phyloP scores from a whole-genome alignment of 1,140 invertebrate species.

The Zaprionus camerounensis region DNA sequence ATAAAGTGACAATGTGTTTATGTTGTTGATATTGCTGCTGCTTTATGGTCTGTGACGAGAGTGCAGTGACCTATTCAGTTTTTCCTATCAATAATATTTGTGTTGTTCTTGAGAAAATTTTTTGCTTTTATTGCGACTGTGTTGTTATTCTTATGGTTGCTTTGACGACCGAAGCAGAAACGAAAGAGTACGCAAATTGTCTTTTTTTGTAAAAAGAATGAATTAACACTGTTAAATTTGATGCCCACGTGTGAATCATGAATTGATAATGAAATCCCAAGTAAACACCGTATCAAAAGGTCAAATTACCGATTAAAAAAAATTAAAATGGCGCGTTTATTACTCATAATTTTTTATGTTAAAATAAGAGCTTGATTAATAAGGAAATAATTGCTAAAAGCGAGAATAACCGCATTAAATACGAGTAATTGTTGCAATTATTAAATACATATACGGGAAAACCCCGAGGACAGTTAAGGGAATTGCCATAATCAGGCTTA shows the following conservation, averaged over 20 bases:
- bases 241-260: neutral
- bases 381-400: constrained; percentile 3
- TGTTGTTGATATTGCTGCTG: constrained; percentile 4
- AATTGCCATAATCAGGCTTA: neutral
- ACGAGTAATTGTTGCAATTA: neutral
- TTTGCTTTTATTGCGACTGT: constrained; percentile 2
- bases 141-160: constrained; percentile 40
- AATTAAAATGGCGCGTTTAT: neutral
- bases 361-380: neutral
- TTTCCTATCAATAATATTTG: constrained; percentile 44
- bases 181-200: constrained; percentile 20
- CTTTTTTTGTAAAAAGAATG: neutral
- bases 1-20: constrained; percentile 38
- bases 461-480: neutral
- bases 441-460: constrained; percentile 1
- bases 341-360: neutral
- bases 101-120: constrained; percentile 6
- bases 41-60: constrained; percentile 39
- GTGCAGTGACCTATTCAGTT: constrained; percentile 67
- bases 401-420: neutral
- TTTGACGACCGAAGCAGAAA: constrained; percentile 20
- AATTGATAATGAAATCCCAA: neutral
- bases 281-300: constrained; percentile 15
- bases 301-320: neutral
- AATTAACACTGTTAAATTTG: neutral